phyloP scores from a whole-genome alignment of 1,140 invertebrate genomes.

The Brachionus manjavacas region DNA sequence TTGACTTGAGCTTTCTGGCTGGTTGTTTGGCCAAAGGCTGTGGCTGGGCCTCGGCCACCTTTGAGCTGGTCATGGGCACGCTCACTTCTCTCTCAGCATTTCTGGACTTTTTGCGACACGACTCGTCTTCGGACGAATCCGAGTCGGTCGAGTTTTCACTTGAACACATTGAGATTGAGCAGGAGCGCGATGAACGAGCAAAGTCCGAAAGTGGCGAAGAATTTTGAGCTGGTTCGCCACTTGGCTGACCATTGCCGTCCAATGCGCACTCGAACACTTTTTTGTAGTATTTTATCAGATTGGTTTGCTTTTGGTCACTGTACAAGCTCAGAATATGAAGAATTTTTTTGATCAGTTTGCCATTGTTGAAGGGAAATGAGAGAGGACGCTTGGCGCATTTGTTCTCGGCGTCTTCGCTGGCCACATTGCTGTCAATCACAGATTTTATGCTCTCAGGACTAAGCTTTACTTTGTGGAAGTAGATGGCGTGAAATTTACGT shows the following conservation, averaged over 20 bases:
- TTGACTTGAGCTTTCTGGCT: slow-evolving; percentile 37
- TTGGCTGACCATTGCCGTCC: background rate
- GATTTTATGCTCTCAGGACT: background rate
- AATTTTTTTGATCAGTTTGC: slow-evolving; percentile 19
- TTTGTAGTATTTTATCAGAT: slow-evolving; percentile 4
- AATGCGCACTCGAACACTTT: background rate
- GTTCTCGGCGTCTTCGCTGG: background rate
- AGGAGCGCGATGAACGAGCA: background rate
- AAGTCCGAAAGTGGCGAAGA: background rate
- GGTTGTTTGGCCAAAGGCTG: background rate
- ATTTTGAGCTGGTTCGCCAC: background rate
- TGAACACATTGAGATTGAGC: background rate
- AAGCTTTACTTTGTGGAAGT: background rate
- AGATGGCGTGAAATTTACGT: slow-evolving; percentile 26
- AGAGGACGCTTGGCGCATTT: background rate
- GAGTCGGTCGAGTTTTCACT: background rate
- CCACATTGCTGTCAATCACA: background rate
- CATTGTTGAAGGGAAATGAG: slow-evolving; percentile 12
- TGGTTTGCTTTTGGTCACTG: background rate
- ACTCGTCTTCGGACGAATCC: background rate
- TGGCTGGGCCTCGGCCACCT: background rate
- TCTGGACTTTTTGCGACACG: background rate
- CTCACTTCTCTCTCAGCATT: background rate
- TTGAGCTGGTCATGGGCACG: background rate
- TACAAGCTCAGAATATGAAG: background rate